A percentile compares a stretch with the other conserved stretches of the same genome.
Conservation (phyloP, 2,888 invertebrate genomes). For the Lithodes maja region DNA sequence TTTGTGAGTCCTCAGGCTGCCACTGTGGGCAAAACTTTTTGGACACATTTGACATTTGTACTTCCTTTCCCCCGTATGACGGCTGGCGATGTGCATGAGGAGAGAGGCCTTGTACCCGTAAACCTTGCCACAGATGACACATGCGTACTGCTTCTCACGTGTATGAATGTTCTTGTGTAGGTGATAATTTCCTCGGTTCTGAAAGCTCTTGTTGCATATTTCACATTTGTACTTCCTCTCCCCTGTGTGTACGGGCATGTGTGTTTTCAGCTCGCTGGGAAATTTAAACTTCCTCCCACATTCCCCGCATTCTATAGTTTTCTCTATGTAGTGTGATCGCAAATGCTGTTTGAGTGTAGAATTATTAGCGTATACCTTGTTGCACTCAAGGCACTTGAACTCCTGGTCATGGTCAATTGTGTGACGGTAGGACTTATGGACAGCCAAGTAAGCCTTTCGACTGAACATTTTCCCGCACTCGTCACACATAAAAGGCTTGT, state of each 20-base stretch:
- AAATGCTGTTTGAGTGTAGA: neutral
- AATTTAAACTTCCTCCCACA: neutral
- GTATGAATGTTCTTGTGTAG: conserved; percentile 2
- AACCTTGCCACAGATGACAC: neutral
- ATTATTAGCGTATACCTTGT: neutral
- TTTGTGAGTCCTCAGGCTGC: neutral
- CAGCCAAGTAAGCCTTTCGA: neutral
- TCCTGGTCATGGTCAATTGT: neutral
- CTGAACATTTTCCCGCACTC: conserved; percentile 6
- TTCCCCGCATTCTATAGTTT: neutral
- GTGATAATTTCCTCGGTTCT: neutral
- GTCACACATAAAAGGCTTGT: neutral
- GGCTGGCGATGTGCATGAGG: neutral
- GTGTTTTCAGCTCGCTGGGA: neutral
- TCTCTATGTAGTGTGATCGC: neutral
- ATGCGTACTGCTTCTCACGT: neutral
- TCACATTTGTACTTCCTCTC: conserved; percentile 14
- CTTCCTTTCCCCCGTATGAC: neutral
- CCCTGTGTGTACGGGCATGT: neutral
- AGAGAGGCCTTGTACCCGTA: conserved; percentile 10
- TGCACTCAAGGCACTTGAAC: neutral
- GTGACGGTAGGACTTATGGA: neutral
- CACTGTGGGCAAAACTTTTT: neutral
- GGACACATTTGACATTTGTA: neutral
- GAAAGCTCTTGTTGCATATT: neutral